These are phyloP conservation scores for Aplodontia rufa DNA, from an alignment of 2,113 vertebrate species.

Conservation along the genomic window DNA sequence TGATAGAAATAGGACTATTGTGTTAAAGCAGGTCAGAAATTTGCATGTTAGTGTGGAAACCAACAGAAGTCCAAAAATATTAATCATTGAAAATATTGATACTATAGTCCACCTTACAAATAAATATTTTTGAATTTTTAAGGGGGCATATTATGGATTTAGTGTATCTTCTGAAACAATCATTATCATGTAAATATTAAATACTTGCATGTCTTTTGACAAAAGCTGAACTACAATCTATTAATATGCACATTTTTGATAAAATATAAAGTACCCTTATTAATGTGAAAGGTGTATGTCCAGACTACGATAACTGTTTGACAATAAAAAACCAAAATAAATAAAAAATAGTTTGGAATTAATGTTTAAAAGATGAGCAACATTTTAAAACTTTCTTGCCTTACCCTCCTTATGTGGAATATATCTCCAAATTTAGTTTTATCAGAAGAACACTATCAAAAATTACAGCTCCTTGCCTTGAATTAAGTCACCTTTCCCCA, in stretches of 20 bases:
- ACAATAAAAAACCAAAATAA: constrained; percentile 53
- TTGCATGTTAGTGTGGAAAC: constrained; percentile 52
- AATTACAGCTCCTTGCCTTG: background rate
- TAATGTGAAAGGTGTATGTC: constrained; percentile 60
- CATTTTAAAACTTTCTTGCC: constrained; percentile 67
- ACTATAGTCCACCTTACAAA: constrained; percentile 7
- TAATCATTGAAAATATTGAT: background rate
- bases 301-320: constrained; percentile 64
- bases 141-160: constrained; percentile 2
- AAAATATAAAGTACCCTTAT: constrained; percentile 61
- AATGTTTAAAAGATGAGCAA: constrained; percentile 59
- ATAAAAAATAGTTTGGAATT: constrained; percentile 72
- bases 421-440: background rate
- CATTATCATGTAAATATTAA: constrained; percentile 61
- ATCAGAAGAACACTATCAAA: constrained; percentile 11
- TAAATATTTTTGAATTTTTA: constrained; percentile 35
- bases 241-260: constrained; percentile 69
- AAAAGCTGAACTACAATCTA: constrained; percentile 47
- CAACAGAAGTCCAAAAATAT: background rate
- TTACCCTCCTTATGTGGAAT: background rate
- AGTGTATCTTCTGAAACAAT: constrained; percentile 42
- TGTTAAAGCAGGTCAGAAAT: constrained; percentile 30
- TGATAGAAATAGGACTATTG: background rate
- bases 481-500: background rate
- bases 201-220: constrained; percentile 65